phyloP scores from a whole-genome alignment of 2,888 invertebrate genomes.

The Ennomos erosarius region DNA sequence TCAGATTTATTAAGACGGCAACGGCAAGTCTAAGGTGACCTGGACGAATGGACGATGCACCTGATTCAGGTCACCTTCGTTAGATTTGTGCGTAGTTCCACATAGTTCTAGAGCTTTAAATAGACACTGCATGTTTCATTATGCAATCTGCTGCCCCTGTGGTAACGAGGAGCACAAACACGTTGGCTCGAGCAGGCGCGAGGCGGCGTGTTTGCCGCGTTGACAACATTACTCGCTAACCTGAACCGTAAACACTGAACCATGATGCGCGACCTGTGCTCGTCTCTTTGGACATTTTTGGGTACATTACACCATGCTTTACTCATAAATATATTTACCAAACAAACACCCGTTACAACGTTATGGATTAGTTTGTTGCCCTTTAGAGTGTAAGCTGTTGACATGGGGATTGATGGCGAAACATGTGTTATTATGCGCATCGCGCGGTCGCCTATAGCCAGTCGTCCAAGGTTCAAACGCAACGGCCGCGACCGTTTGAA shows the following conservation, averaged over 20 bases:
- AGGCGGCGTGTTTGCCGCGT: slow-evolving; percentile 65
- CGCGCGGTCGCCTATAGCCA: slow-evolving; percentile 13
- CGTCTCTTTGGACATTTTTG: slow-evolving; percentile 55
- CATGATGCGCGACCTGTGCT: slow-evolving; percentile 55
- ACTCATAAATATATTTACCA: slow-evolving; percentile 63
- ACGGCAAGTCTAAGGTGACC: slow-evolving; percentile 22
- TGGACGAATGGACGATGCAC: slow-evolving; percentile 4
- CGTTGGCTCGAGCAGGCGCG: slow-evolving; percentile 52
- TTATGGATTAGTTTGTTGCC: slow-evolving; percentile 60
- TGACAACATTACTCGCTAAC: slow-evolving; percentile 71
- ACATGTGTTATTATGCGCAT: slow-evolving; percentile 54
- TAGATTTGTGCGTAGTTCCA: slow-evolving; percentile 12
- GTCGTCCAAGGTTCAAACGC: slow-evolving; percentile 58
- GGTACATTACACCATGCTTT: slow-evolving; percentile 59
- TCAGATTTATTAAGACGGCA: slow-evolving; percentile 19
- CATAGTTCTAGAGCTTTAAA: slow-evolving; percentile 36
- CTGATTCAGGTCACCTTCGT: slow-evolving; percentile 21
- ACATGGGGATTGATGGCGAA: slow-evolving; percentile 49
- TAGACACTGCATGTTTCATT: slow-evolving; percentile 43
- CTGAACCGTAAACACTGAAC: slow-evolving; percentile 57
- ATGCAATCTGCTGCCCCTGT: slow-evolving; percentile 47
- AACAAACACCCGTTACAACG: slow-evolving; percentile 56
- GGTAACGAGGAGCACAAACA: slow-evolving; percentile 62
- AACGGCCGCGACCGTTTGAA: slow-evolving; percentile 75
- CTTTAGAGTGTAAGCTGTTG: slow-evolving; percentile 56